Evolutionary conservation across 1,140 invertebrate genomes (phyloP).

Genomic region (Littorina saxatilis): DNA sequence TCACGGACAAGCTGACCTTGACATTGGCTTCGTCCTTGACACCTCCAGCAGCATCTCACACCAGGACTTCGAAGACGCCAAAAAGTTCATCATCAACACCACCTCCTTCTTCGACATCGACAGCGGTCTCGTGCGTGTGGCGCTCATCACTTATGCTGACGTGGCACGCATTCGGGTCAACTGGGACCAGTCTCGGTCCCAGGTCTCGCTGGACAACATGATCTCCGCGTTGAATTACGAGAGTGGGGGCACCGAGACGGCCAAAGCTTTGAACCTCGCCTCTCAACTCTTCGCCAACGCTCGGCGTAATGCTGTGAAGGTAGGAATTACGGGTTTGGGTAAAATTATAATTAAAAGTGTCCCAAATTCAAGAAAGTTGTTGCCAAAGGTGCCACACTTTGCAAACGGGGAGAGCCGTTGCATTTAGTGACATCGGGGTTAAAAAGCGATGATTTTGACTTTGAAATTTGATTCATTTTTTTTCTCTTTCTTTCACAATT

Average conservation of each 20-base stretch:
- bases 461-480: neutral
- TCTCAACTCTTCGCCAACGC: neutral
- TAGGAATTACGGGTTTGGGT: neutral
- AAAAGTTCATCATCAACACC: neutral
- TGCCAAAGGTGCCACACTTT: no score
- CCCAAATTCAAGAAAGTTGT: no score
- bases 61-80: neutral
- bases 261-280: neutral
- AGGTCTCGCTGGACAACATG: neutral
- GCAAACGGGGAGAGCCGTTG: no score
- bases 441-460: no score
- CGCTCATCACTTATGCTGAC: neutral
- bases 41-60: conserved; percentile 27
- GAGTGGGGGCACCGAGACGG: conserved; percentile 15
- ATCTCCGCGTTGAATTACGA: neutral
- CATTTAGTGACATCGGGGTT: no score
- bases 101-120: neutral
- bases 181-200: neutral
- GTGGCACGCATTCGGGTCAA: neutral
- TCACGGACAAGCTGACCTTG: neutral
- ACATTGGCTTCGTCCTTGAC: conserved; percentile 14
- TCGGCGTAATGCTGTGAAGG: conserved; percentile 8
- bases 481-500: neutral
- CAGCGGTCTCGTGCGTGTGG: neutral
- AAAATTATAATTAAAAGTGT: no score